Base-by-base conservation (phyloP, 2,113 vertebrate genomes). In the Cyanoramphus novaezelandiae region DNA sequence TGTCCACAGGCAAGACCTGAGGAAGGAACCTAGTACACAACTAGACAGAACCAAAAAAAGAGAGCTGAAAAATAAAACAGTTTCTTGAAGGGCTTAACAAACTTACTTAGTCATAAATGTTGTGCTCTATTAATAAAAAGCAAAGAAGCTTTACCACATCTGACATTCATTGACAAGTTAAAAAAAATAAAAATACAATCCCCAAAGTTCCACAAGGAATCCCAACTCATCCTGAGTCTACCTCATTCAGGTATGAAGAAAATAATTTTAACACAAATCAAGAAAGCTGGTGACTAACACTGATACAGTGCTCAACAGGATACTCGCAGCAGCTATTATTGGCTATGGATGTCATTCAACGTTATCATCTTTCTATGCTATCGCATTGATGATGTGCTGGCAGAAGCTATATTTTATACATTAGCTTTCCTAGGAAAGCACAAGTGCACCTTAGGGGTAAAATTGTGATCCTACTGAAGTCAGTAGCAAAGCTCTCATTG, bases 351-450 rank as follows among this genome's bases (percentile, higher is more conserved):
- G 52, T 84, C 57, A 91, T 84, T 96, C 52, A 64, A 0, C 23
- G 53, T 87, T 94, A 92, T 18, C 65, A 75, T 92, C 47, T 91
- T 78, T 93, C 69, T 69, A 27, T 68, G 64, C 52, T 55, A 57
- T 31, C 78, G 29, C 69, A 82, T 10, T 79, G 85, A 90, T 60
- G 53, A 93, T 92, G 68, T 68, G 68, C 92, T 93, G 72, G 86
- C 88, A 93, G 68, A 96, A 37, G 57, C 44, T 91, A 27, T 86
- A 88, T 88, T 95, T 92, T 75, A 86, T 60, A 79, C 47, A 76
- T 93, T 19, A 92, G 52, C 62, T 92, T 90, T 84, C 86, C 65
- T 65, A 81, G 88, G 50, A 93, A 88, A 92, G 65, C 69, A 69
- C 68, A 93, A 18, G 62, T 92, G 72, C 83, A 89, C 86, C 77